Base-by-base conservation (phyloP, 1,140 invertebrate genomes). In the Anoplolepis gracilipes region DNA sequence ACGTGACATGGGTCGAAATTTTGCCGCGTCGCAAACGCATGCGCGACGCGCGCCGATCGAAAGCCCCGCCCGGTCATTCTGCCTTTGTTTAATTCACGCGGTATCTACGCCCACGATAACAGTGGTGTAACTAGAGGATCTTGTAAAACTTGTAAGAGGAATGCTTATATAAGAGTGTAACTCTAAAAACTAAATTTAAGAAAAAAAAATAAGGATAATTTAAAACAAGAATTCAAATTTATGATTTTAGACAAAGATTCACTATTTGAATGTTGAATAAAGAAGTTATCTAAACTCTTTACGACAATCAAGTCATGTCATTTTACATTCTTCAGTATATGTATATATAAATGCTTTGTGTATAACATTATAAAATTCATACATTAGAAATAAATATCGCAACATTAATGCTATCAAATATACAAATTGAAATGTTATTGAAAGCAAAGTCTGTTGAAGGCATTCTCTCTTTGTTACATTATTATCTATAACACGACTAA, bases 11-110 rank as follows among this genome's bases (percentile, higher is more conserved):
- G 88, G 85, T 92, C 86, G 90, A 91, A 90, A 91, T 88, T 91
- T 36, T 84, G 46, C 62, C 53, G 30, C 8, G n/a, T 0, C 13
- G 87, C 13, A 13, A 39, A 25, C 92, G 93, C 90, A 85, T 87
- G 92, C 92, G 93, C 62, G 75, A 64, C 39, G 85, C 62, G 76
- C 79, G 78, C 67, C 88, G 88, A 85, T 90, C 91, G 91, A 94
- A 93, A 93, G 94, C 93, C 92, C 94, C 94, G 93, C 93, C 93
- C 93, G 90, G 86, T 87, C 91, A 90, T 49, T 49, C 89, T 89
- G 90, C 88, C 93, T 94, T 94, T 94, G 93, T 94, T 93, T 93
- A 93, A 93, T 92, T 91, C 91, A 82, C 65, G 36, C 28, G 61
- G 82, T 69, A 91, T 85, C 90, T 90, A 93, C 92, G 92, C 92